phyloP scores from a whole-genome alignment of 2,888 invertebrate genomes.

The Agonum fuliginosum region DNA sequence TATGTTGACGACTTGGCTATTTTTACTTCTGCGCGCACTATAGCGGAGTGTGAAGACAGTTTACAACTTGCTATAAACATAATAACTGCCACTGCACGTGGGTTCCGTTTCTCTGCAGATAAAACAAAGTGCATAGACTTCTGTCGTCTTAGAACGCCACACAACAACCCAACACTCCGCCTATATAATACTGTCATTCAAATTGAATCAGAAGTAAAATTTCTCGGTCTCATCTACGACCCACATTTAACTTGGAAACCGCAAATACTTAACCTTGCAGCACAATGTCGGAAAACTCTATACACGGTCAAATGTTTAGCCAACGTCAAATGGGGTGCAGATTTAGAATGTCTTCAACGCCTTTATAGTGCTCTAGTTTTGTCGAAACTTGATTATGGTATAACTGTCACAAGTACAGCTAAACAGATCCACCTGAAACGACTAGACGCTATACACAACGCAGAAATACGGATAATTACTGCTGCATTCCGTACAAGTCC shows the following conservation, averaged over 20 bases:
- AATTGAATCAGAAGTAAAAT: background rate
- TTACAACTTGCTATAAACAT: background rate
- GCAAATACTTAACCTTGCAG: background rate
- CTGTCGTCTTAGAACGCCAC: slow-evolving; percentile 14
- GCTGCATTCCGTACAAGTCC: slow-evolving; percentile 56
- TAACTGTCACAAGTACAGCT: background rate
- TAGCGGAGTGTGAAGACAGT: background rate
- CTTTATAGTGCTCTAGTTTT: background rate
- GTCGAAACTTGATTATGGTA: background rate
- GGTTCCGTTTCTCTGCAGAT: slow-evolving; percentile 1
- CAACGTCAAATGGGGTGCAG: background rate
- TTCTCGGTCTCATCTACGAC: background rate
- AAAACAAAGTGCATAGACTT: slow-evolving; percentile 36
- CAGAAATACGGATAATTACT: no score
- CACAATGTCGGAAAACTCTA: background rate
- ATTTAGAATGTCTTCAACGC: background rate
- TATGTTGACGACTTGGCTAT: background rate
- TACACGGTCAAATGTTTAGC: background rate
- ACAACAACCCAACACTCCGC: background rate
- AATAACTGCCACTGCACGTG: slow-evolving; percentile 1
- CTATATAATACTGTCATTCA: background rate
- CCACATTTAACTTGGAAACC: background rate
- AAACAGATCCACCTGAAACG: background rate
- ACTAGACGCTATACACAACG: background rate
- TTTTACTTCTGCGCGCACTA: background rate